A percentile compares a stretch with the other conserved stretches of the same genome.
Conservation (phyloP, 2,888 invertebrate species). For the Heliothis peltigera region DNA sequence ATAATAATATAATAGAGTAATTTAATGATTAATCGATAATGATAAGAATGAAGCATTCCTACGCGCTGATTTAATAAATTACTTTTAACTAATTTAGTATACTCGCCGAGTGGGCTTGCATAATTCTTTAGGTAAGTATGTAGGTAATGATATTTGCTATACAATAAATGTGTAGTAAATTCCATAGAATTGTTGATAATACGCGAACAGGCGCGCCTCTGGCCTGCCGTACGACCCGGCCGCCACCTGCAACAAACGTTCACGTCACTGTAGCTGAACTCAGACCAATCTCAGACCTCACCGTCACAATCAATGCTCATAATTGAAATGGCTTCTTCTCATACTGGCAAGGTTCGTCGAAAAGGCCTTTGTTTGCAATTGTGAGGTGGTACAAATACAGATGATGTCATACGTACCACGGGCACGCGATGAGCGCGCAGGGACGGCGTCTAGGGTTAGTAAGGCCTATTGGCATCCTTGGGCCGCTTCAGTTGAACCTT, state of each 20-base stretch:
- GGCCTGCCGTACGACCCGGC: conserved; percentile 70
- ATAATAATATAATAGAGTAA: conserved; percentile 90
- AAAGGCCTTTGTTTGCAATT: no score
- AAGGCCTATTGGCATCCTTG: conserved; percentile 99
- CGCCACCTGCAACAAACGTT: conserved; percentile 71
- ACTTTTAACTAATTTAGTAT: conserved; percentile 92
- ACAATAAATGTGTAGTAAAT: conserved; percentile 85
- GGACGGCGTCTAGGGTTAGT: conserved; percentile 94
- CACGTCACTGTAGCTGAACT: neutral
- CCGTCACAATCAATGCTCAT: no score
- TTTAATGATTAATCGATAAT: conserved; percentile 90
- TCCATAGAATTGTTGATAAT: conserved; percentile 87
- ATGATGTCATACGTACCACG: conserved; percentile 68
- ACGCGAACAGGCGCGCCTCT: conserved; percentile 80
- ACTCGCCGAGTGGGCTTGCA: conserved; percentile 88
- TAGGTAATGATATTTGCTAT: conserved; percentile 88
- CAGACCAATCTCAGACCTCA: no score
- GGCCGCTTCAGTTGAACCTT: conserved; percentile 99
- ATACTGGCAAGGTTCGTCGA: no score
- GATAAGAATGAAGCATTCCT: conserved; percentile 91
- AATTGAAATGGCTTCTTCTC: no score
- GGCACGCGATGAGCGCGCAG: conserved; percentile 82
- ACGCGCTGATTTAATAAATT: conserved; percentile 91
- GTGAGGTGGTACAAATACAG: no score
- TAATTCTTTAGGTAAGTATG: conserved; percentile 82